These are phyloP conservation scores for Penaeus monodon DNA, from an alignment of 2,888 invertebrate genomes.

Conservation along the genomic window DNA sequence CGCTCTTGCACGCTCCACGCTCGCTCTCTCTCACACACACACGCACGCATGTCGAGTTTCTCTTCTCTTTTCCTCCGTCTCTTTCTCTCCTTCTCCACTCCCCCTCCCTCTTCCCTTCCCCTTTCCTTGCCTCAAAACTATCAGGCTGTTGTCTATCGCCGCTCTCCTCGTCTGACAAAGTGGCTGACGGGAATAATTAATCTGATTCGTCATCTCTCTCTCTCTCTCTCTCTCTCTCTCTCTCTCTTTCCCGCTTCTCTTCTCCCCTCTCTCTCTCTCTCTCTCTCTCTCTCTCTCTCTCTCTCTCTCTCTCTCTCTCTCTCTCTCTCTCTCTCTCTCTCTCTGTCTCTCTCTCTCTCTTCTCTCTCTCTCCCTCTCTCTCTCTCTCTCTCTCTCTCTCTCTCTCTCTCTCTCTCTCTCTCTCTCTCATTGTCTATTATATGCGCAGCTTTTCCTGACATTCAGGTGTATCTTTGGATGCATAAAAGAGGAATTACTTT, in stretches of 20 bases:
- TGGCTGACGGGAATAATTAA: neutral
- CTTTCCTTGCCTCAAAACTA: neutral
- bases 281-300: too few relatives aligned
- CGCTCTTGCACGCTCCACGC: neutral
- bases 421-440: neutral
- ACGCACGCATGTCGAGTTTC: neutral
- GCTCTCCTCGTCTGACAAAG: too few relatives aligned
- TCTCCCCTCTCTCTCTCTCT: too few relatives aligned
- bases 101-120: neutral
- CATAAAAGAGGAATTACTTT: too few relatives aligned
- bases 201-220: neutral
- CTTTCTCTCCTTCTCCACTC: neutral
- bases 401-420: neutral
- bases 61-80: neutral
- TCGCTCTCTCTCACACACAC: neutral
- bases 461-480: neutral
- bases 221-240: neutral
- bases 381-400: neutral
- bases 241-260: neutral
- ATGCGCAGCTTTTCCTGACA: neutral
- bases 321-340: neutral
- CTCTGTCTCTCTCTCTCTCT: too few relatives aligned
- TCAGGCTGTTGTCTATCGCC: neutral
- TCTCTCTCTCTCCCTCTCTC: neutral
- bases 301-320: neutral